phyloP scores from a whole-genome alignment of 2,888 invertebrate genomes.

The Eupithecia subfuscata region DNA sequence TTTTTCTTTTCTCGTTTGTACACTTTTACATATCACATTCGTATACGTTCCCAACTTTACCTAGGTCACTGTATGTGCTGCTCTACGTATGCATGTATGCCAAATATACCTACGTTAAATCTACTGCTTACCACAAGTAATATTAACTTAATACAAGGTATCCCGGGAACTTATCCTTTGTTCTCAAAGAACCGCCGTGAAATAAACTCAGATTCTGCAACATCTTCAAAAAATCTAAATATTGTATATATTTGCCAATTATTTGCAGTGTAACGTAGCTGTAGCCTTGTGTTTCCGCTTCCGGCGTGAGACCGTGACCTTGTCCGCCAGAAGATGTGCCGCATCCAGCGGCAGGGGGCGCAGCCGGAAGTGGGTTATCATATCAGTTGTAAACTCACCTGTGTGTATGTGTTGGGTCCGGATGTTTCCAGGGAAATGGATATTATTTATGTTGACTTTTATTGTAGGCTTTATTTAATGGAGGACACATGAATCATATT shows the following conservation, averaged over 20 bases:
- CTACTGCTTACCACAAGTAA: too few species aligned
- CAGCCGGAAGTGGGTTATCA: slow-evolving; percentile 1
- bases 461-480: background rate
- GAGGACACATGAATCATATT: background rate
- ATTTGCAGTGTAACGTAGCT: background rate
- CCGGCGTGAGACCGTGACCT: slow-evolving; percentile 10
- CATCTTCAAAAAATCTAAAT: background rate
- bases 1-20: background rate
- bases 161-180: background rate
- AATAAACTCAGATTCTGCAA: background rate
- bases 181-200: background rate
- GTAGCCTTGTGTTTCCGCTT: background rate
- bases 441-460: background rate
- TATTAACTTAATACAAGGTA: background rate
- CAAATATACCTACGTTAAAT: too few species aligned
- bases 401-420: background rate
- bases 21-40: background rate
- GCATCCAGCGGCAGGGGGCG: slow-evolving; percentile 1
- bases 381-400: background rate
- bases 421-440: background rate
- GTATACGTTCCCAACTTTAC: background rate
- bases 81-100: too few species aligned
- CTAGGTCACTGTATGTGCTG: too few species aligned
- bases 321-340: background rate
- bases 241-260: too few species aligned